Conservation (phyloP, 2,797 vertebrate genomes). For the Mus caroli region DNA sequence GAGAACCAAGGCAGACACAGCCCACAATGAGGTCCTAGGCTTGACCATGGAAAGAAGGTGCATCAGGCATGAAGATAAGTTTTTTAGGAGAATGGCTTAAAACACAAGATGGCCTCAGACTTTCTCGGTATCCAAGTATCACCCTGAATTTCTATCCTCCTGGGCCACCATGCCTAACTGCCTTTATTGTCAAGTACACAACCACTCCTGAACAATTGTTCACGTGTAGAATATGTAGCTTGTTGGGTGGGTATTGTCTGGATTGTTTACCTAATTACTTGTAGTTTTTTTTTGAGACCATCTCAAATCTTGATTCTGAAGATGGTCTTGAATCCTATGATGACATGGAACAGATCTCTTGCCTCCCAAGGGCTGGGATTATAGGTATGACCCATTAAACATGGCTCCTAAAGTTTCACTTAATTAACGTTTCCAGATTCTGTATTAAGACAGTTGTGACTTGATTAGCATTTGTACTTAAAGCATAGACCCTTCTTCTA, state of each 20-base stretch:
- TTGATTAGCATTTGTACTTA: background rate
- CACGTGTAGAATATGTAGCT: background rate
- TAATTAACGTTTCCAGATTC: background rate
- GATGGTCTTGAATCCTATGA: background rate
- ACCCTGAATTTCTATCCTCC: background rate
- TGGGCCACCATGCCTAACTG: background rate
- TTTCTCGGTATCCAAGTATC: background rate
- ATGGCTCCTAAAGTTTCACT: background rate
- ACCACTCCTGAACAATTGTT: background rate
- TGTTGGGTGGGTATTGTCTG: background rate
- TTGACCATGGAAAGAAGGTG: background rate
- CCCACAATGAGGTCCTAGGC: background rate
- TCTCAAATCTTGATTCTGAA: background rate
- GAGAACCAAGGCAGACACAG: background rate
- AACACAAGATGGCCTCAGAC: background rate
- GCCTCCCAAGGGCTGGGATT: background rate
- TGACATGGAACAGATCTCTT: background rate
- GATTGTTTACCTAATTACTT: background rate
- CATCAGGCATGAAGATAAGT: background rate
- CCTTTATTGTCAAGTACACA: background rate
- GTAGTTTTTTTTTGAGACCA: background rate
- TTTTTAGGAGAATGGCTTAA: conserved; percentile 12
- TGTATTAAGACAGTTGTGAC: background rate
- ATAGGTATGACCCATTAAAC: background rate
- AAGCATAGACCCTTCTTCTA: background rate